Percentiles rank a stretch among this genome's conserved stretches.
phyloP scores from a whole-genome alignment of 2,797 vertebrate genomes.

The Pempheris klunzingeri region DNA sequence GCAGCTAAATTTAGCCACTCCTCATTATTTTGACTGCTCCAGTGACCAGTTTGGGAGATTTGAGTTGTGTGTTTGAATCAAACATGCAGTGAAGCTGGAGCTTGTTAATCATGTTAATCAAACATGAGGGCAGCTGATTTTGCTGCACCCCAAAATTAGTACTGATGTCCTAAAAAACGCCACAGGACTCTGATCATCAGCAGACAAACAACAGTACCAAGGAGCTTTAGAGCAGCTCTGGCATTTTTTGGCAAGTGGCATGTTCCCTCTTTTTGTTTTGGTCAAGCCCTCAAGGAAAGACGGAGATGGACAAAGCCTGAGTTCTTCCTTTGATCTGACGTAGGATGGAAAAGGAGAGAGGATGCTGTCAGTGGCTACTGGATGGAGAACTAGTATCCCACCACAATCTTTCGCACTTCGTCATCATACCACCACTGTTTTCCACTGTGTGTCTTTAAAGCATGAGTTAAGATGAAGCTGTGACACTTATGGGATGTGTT shows the following conservation, averaged over 20 bases:
- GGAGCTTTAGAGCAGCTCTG: slow-evolving; percentile 16
- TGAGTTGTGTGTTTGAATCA: slow-evolving; percentile 13
- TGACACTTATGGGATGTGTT: background rate
- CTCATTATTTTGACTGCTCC: background rate
- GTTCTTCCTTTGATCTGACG: slow-evolving; percentile 23
- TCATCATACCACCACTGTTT: background rate
- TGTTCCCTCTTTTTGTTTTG: slow-evolving; percentile 35
- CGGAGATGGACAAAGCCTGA: slow-evolving; percentile 11
- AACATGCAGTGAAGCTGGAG: background rate
- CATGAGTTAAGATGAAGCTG: background rate
- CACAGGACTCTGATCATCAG: background rate
- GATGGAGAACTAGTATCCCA: slow-evolving; percentile 4
- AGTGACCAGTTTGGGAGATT: background rate
- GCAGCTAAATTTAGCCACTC: background rate
- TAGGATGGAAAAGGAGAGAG: background rate
- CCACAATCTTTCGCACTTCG: background rate
- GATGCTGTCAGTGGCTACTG: slow-evolving; percentile 5
- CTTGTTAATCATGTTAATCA: background rate
- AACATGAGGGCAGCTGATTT: background rate
- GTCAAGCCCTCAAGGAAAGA: background rate
- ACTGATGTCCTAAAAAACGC: background rate
- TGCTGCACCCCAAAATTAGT: background rate
- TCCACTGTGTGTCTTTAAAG: background rate
- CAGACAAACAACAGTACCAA: background rate
- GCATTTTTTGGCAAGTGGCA: slow-evolving; percentile 25